phyloP scores from a whole-genome alignment of 2,113 vertebrate species.

The Triplophysa siluroides region DNA sequence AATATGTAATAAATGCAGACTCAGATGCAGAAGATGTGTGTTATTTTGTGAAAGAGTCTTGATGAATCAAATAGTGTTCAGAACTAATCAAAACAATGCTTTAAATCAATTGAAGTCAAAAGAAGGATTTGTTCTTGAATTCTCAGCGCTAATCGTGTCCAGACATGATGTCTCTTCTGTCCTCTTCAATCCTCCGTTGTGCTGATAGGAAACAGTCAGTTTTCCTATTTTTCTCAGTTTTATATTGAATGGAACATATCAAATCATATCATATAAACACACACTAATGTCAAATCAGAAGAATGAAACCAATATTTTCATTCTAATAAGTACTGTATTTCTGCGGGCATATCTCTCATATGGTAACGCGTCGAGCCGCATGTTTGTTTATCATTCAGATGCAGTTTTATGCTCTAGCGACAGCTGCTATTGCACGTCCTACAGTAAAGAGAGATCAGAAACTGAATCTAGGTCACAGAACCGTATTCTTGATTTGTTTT shows the following conservation, averaged over 20 bases:
- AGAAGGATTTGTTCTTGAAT: too few species aligned
- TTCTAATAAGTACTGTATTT: slow-evolving; percentile 45
- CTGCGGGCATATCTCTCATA: slow-evolving; percentile 29
- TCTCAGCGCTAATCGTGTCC: not conserved
- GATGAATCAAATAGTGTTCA: too few species aligned
- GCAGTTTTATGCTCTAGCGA: slow-evolving; percentile 46
- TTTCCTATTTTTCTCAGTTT: slow-evolving; percentile 26
- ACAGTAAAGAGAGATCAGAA: slow-evolving; percentile 54
- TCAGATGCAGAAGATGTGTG: too few species aligned
- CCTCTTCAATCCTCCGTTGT: not conserved
- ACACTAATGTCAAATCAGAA: slow-evolving; percentile 32
- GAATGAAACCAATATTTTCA: slow-evolving; percentile 46
- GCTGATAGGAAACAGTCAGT: not conserved
- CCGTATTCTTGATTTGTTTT: slow-evolving; percentile 53
- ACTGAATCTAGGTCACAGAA: slow-evolving; percentile 58
- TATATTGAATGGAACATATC: not conserved
- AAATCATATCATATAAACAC: too few species aligned
- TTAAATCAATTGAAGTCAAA: too few species aligned
- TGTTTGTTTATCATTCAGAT: slow-evolving; percentile 46
- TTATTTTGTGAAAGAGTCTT: too few species aligned
- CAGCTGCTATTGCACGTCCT: slow-evolving; percentile 52
- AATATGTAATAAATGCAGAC: too few species aligned
- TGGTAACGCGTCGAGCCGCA: not conserved
- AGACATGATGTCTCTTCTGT: not conserved
- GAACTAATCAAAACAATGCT: too few species aligned